A percentile compares a stretch with the other conserved stretches of the same genome.
These are phyloP conservation scores for Chrysomela aeneicollis DNA, from an alignment of 2,888 invertebrate genomes.

Conservation along the genomic window DNA sequence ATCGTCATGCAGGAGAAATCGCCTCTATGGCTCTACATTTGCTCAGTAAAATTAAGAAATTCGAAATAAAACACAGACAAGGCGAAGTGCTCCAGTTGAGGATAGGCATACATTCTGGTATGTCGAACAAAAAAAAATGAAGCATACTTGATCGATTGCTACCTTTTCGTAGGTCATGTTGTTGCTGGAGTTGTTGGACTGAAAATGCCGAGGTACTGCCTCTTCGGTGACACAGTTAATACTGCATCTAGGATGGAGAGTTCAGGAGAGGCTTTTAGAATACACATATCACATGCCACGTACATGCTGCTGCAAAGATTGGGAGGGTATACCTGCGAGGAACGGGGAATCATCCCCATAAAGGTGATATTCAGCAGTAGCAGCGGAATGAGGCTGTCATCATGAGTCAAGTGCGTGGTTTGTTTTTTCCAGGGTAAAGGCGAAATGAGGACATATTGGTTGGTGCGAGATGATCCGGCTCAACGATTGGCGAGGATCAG, in stretches of 20 bases:
- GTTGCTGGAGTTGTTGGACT: slow-evolving; percentile 80
- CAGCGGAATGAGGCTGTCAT: no score
- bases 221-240: slow-evolving; percentile 86
- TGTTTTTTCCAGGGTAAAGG: slow-evolving; percentile 71
- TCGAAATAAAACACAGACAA: slow-evolving; percentile 73
- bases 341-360: slow-evolving; percentile 76
- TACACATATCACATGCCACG: slow-evolving; percentile 79
- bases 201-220: slow-evolving; percentile 84
- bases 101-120: slow-evolving; percentile 76
- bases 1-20: slow-evolving; percentile 80
- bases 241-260: slow-evolving; percentile 85
- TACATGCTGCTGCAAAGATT: slow-evolving; percentile 71
- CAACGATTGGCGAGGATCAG: slow-evolving; percentile 60
- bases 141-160: not conserved
- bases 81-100: slow-evolving; percentile 74
- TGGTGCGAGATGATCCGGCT: slow-evolving; percentile 67
- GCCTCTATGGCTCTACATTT: slow-evolving; percentile 81
- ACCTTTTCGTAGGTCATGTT: slow-evolving; percentile 67
- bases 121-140: not conserved
- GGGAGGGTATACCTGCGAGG: slow-evolving; percentile 77
- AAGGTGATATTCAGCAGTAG: slow-evolving; percentile 75
- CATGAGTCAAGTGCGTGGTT: not conserved
- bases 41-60: slow-evolving; percentile 73
- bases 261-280: slow-evolving; percentile 75
- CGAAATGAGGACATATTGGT: slow-evolving; percentile 78